phyloP scores from a whole-genome alignment of 2,888 invertebrate species.

The Lucinisca nassula region DNA sequence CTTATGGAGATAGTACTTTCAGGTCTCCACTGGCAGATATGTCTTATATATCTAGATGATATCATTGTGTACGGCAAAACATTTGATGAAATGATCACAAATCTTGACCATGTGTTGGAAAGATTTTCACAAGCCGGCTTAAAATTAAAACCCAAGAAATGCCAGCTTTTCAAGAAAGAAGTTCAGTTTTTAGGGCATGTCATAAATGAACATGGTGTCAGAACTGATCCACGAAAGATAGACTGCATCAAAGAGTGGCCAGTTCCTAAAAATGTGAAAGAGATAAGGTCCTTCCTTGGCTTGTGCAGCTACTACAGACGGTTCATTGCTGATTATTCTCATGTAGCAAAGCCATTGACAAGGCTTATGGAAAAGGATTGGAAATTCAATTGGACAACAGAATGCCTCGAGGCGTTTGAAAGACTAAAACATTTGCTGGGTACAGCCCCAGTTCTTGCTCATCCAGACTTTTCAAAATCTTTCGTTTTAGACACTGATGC shows the following conservation, averaged over 20 bases:
- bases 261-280: conserved; percentile 35
- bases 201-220: conserved; percentile 45
- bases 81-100: conserved; percentile 54
- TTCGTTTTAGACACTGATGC: conserved; percentile 73
- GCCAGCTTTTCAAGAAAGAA: conserved; percentile 41
- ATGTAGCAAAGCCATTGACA: conserved; percentile 15
- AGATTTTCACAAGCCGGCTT: conserved; percentile 44
- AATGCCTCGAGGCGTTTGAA: no score
- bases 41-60: conserved; percentile 71
- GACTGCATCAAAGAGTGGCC: conserved; percentile 26
- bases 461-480: conserved; percentile 47
- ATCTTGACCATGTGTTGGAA: conserved; percentile 53
- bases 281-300: conserved; percentile 48
- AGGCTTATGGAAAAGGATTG: no score
- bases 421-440: no score
- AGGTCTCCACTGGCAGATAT: conserved; percentile 64
- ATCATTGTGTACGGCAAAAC: conserved; percentile 52
- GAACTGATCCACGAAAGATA: conserved; percentile 41
- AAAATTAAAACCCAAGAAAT: conserved; percentile 60
- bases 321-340: conserved; percentile 19
- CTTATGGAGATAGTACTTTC: conserved; percentile 25
- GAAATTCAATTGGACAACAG: no score
- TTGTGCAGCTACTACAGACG: conserved; percentile 53
- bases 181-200: conserved; percentile 58
- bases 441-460: conserved; percentile 58